Conservation (phyloP, 2,888 invertebrate species). For the Gibbula magus region DNA sequence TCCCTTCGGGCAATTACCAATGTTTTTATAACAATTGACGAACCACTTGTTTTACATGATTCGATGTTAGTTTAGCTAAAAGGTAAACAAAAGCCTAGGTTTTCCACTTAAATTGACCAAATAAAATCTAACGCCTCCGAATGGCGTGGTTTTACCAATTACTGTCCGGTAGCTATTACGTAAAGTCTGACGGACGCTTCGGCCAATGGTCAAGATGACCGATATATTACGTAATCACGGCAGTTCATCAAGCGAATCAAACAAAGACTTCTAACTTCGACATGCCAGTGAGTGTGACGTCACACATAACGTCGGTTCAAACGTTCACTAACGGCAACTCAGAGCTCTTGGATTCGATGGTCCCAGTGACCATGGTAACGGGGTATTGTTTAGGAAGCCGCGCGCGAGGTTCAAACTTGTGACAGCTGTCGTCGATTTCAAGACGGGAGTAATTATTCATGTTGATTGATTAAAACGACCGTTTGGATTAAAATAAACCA, state of each 20-base stretch:
- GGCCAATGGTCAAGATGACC: background rate
- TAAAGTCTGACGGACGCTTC: background rate
- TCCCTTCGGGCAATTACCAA: background rate
- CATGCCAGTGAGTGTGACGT: background rate
- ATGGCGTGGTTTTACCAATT: background rate
- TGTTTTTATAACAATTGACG: conserved; percentile 7
- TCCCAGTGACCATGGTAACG: conserved; percentile 3
- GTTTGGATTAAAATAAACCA: no score
- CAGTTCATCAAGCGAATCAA: background rate
- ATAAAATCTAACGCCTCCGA: background rate
- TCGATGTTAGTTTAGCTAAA: background rate
- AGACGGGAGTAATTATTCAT: no score
- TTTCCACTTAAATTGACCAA: background rate
- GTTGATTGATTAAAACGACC: no score
- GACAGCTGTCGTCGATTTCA: no score
- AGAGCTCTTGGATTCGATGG: background rate
- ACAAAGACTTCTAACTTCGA: background rate
- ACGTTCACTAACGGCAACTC: conserved; percentile 12
- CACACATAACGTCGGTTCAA: background rate
- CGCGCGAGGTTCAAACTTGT: conserved; percentile 14
- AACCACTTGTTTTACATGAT: background rate
- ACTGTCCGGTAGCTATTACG: background rate
- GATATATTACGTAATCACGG: background rate
- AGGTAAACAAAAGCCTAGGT: background rate
- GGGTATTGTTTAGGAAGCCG: background rate